Evolutionary conservation across 2,888 invertebrate genomes (phyloP), one percentile per base, ranked within the genome.

Genomic region (Allolobophora icterica): DNA sequence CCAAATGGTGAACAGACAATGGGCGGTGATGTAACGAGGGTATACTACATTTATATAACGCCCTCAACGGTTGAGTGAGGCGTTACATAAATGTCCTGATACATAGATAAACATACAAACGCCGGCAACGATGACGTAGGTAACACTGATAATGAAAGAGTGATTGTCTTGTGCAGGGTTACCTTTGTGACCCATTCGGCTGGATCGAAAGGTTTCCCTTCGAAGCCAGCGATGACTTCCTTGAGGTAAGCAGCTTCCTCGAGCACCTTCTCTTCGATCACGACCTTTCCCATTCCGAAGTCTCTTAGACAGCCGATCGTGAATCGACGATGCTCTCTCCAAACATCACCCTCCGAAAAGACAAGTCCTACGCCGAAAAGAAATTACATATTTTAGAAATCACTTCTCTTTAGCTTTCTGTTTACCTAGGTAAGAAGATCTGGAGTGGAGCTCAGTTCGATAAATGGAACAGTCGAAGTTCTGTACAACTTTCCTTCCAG

Each of bases 281-380:
- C 90, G 21, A 91, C 91, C 52, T 91, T 93, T 17, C 93, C 93
- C 93, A 93, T 93, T 30, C 93, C 93, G 84, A 93, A 93, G 89
- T 93, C 93, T 33, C 93, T 91, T 89, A 93, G 90, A 45, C 92
- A 92, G n/a, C 83, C 35, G 21, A 92, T 38, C 24, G 93, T 91
- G 91, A 93, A 93, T 42, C 92, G 91, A 8, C 93, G 90, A 45
- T 93, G 93, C 90, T 93, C 92, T 83, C 90, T 90, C 93, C 93
- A 93, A 19, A 91, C 91, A 19, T 92, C 92, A 5, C 93, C 93
- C 35, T 93, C 93, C 15, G 93, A 92, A 84, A 93, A 93, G 40
- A 93, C 92, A 21, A 93, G 90, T 40, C 93, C 93, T 93, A 89
- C 19, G 91, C 87, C 33, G 34, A 40, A 90, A n/a, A 83, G 89